Percentiles rank a stretch among this genome's conserved stretches.
phyloP scores from a whole-genome alignment of 2,888 invertebrate species.

The Beris chalybata region DNA sequence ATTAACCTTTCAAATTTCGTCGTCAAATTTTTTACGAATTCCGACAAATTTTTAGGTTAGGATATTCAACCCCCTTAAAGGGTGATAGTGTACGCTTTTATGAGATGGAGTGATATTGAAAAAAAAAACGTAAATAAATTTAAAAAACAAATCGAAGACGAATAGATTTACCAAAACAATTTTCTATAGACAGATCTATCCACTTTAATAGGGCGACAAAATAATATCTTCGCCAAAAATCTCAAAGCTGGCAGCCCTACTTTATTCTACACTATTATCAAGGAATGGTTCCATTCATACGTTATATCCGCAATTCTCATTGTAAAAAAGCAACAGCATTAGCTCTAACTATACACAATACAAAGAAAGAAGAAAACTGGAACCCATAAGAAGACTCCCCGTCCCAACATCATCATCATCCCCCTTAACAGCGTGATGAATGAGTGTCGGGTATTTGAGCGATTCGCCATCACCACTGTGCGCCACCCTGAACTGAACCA shows the following conservation, averaged over 20 bases:
- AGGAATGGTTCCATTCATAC: constrained; percentile 14
- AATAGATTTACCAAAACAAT: neutral
- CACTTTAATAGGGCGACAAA: neutral
- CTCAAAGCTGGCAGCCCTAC: neutral
- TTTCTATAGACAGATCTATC: neutral
- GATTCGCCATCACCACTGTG: no score
- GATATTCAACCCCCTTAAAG: no score
- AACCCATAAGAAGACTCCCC: constrained; percentile 1
- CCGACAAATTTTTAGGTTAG: no score
- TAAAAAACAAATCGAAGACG: no score
- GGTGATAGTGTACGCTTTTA: no score
- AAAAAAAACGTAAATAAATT: no score
- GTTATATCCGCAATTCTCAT: constrained; percentile 9
- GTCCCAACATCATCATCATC: neutral
- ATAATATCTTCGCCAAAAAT: no score
- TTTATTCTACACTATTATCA: neutral
- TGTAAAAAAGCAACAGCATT: constrained; percentile 16
- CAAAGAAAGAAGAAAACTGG: neutral
- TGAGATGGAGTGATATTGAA: no score
- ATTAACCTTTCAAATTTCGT: no score
- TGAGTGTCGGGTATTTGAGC: constrained; percentile 6
- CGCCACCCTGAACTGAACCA: no score
- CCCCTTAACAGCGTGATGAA: constrained; percentile 17
- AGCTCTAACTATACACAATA: constrained; percentile 3
- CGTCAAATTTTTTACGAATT: no score